Percentiles rank a stretch among this genome's conserved stretches.
Evolutionary conservation across 2,797 vertebrate species (phyloP).

Genomic region (Manis javanica): DNA sequence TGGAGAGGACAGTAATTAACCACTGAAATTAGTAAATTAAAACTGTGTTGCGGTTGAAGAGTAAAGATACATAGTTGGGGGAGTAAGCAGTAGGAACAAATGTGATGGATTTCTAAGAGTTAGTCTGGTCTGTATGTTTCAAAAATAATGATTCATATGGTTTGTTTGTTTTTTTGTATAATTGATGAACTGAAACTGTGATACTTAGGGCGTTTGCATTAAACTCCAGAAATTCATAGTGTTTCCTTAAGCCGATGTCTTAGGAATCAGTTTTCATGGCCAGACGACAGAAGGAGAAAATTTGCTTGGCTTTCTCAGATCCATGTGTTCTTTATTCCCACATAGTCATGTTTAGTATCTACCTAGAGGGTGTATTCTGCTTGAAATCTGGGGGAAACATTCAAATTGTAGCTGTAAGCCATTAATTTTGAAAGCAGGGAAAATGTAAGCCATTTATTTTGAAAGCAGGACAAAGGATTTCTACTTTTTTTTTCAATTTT

Average conservation of each 20-base stretch:
- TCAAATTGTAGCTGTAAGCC: slow-evolving; percentile 64
- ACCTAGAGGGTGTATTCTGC: slow-evolving; percentile 30
- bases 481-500: slow-evolving; percentile 75
- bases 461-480: slow-evolving; percentile 76
- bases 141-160: neutral
- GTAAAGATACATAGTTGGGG: neutral
- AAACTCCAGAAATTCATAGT: slow-evolving; percentile 14
- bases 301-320: slow-evolving; percentile 56
- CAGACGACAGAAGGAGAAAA: neutral
- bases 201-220: slow-evolving; percentile 48
- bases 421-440: slow-evolving; percentile 70
- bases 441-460: slow-evolving; percentile 75
- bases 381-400: slow-evolving; percentile 48
- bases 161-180: neutral
- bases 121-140: neutral
- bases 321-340: slow-evolving; percentile 53
- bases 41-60: neutral
- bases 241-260: slow-evolving; percentile 37
- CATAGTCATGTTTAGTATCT: slow-evolving; percentile 66
- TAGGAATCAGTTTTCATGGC: slow-evolving; percentile 1
- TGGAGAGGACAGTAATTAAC: slow-evolving; percentile 13
- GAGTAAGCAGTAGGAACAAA: neutral
- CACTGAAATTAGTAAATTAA: neutral
- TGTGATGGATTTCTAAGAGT: neutral
- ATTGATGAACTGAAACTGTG: neutral